These are phyloP conservation scores for Lycodopsis pacificus DNA, from an alignment of 2,797 vertebrate genomes.

Conservation along the genomic window DNA sequence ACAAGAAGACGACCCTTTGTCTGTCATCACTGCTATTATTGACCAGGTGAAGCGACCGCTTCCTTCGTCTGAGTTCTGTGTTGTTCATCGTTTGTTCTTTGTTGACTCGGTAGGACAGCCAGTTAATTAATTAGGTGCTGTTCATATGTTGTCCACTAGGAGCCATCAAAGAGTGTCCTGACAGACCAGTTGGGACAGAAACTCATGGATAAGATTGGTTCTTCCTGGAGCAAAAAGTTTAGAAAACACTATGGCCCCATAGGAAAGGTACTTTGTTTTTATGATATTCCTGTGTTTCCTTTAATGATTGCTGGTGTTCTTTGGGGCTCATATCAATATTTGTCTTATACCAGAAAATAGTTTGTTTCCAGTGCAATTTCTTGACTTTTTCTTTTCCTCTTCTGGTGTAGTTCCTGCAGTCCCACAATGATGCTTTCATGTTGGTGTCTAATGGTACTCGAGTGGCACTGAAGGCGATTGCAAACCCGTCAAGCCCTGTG, in stretches of 20 bases:
- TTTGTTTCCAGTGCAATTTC: not conserved
- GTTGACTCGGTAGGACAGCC: not conserved
- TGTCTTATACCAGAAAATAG: slow-evolving; percentile 1
- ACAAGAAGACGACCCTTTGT: slow-evolving; percentile 86
- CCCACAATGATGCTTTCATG: slow-evolving; percentile 88
- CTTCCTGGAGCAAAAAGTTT: slow-evolving; percentile 95
- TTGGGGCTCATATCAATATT: not conserved
- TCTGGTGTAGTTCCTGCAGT: slow-evolving; percentile 89
- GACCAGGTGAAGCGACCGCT: slow-evolving; percentile 83
- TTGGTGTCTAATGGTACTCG: slow-evolving; percentile 85
- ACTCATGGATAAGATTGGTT: slow-evolving; percentile 88
- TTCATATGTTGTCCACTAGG: slow-evolving; percentile 69
- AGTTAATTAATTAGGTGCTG: not conserved
- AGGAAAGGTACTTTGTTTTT: slow-evolving; percentile 86
- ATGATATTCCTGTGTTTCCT: not conserved
- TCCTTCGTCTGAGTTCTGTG: not conserved
- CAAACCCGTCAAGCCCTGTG: slow-evolving; percentile 65
- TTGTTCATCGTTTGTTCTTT: not conserved
- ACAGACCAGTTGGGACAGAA: slow-evolving; percentile 94
- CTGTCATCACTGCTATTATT: slow-evolving; percentile 85
- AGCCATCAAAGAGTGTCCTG: slow-evolving; percentile 81
- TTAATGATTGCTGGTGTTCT: not conserved
- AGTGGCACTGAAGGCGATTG: slow-evolving; percentile 83
- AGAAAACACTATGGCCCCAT: slow-evolving; percentile 90
- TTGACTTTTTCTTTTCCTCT: not conserved